Conservation (phyloP, 23 tunicate species). For the Halocynthia aurantium region DNA sequence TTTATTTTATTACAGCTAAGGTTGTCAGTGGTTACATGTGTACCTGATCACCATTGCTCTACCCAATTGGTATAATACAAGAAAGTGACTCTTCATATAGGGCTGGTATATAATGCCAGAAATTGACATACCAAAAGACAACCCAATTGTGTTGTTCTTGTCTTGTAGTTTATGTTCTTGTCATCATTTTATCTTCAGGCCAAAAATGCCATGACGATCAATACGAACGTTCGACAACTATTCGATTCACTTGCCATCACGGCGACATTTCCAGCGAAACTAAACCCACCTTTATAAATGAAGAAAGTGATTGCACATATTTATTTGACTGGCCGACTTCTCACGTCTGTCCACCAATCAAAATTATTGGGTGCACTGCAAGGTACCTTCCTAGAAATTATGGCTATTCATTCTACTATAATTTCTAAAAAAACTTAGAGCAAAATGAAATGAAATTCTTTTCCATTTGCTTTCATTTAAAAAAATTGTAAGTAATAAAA, state of each 20-base stretch:
- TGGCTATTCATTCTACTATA: neutral
- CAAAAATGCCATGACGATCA: constrained; percentile 29
- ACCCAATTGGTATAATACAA: too few species aligned
- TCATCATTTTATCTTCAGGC: constrained; percentile 16
- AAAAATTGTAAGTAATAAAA: too few species aligned
- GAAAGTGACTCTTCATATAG: too few species aligned
- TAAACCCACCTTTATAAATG: constrained; percentile 54
- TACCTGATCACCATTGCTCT: too few species aligned
- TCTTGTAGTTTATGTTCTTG: neutral
- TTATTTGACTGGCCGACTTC: constrained; percentile 73
- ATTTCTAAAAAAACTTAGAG: neutral
- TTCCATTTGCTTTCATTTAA: too few species aligned
- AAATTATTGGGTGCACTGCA: constrained; percentile 49
- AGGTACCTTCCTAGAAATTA: constrained; percentile 18
- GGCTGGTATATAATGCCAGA: too few species aligned
- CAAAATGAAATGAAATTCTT: too few species aligned
- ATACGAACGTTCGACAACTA: constrained; percentile 19
- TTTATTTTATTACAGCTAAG: neutral
- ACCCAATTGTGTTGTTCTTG: too few species aligned
- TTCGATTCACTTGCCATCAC: constrained; percentile 60
- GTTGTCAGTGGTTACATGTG: too few species aligned
- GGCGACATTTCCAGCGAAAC: constrained; percentile 1
- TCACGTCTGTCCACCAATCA: constrained; percentile 72
- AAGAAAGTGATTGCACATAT: constrained; percentile 54
- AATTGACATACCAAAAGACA: too few species aligned